Conservation (phyloP, 2,797 vertebrate genomes). For the Diceros bicornis region DNA sequence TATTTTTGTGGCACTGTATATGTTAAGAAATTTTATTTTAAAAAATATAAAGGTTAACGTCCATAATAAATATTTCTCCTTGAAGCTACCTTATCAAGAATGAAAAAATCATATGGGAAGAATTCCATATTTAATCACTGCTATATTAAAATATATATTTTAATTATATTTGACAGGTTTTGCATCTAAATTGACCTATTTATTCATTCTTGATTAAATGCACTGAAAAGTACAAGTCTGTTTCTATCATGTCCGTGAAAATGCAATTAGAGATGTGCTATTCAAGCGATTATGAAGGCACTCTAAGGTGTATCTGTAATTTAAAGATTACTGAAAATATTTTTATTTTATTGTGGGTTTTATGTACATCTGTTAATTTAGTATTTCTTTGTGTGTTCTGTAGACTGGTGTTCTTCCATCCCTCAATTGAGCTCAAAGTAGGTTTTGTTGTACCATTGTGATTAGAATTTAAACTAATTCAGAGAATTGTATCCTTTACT, state of each 20-base stretch:
- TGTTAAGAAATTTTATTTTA: conserved; percentile 92
- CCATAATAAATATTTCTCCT: conserved; percentile 88
- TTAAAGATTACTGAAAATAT: conserved; percentile 83
- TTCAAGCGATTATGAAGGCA: conserved; percentile 78
- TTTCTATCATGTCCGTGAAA: conserved; percentile 85
- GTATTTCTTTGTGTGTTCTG: conserved; percentile 88
- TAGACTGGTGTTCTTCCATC: conserved; percentile 91
- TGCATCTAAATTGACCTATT: conserved; percentile 86
- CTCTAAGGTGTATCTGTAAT: conserved; percentile 86
- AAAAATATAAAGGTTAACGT: conserved; percentile 90
- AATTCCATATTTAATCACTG: conserved; percentile 88
- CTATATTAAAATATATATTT: conserved; percentile 87
- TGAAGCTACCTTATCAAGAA: conserved; percentile 86
- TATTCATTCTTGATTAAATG: conserved; percentile 87
- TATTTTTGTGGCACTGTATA: conserved; percentile 93
- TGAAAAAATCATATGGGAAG: conserved; percentile 86
- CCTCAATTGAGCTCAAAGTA: conserved; percentile 89
- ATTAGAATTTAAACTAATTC: conserved; percentile 89
- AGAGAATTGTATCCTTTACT: conserved; percentile 89
- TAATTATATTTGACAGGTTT: conserved; percentile 86
- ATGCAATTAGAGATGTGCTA: conserved; percentile 80
- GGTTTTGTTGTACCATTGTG: conserved; percentile 92
- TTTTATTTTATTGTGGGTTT: conserved; percentile 87
- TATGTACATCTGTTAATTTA: conserved; percentile 88
- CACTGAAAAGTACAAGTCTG: conserved; percentile 88